Base-by-base conservation (phyloP, 2,113 vertebrate genomes). In the Melanerpes formicivorus region DNA sequence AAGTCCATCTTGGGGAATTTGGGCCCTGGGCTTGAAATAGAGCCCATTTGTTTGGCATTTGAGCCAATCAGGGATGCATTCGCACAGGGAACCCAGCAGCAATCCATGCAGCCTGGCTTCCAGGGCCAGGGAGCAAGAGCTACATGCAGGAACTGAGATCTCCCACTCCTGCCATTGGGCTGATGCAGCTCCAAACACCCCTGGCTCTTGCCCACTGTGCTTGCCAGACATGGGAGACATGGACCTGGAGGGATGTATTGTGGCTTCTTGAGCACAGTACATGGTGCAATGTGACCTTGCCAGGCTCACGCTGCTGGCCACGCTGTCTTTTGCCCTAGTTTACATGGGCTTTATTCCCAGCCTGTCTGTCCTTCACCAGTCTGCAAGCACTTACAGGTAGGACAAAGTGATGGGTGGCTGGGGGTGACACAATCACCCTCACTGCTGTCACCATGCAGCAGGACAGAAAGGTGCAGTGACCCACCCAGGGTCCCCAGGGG, bases 141-240 rank as follows among this genome's bases (percentile, higher is more conserved):
- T 7, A 2, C 2, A 1, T 1, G 0, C 2, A 1, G 29, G 14
- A 34, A 9, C 42, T 2, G 3, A 52, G 54, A n/a, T 8, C 15
- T 63, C 21, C 48, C 21, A 40, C 67, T 30, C 17, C 32, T 22
- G 18, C 44, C 18, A 2, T 30, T 1, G 2, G 27, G 29, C 22
- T 15, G 21, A 46, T 7, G 37, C 29, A 1, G 1, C 50, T 29
- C 29, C 3, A 1, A 73, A 69, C 27, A 40, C 30, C 4, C 17
- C 19, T 22, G 1, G 14, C 30, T 30, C 34, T 54, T 7, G 8
- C 8, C 18, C 4, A 0, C 26, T 4, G 30, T 2, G 1, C 32
- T 46, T 18, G 8, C 40, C 0, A 3, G 26, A 21, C 65, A 30
- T 56, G 25, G 40, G 13, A 3, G 65, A n/a, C 44, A 29, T 5